phyloP scores from a whole-genome alignment of 1,140 invertebrate species.

The Delia radicum region DNA sequence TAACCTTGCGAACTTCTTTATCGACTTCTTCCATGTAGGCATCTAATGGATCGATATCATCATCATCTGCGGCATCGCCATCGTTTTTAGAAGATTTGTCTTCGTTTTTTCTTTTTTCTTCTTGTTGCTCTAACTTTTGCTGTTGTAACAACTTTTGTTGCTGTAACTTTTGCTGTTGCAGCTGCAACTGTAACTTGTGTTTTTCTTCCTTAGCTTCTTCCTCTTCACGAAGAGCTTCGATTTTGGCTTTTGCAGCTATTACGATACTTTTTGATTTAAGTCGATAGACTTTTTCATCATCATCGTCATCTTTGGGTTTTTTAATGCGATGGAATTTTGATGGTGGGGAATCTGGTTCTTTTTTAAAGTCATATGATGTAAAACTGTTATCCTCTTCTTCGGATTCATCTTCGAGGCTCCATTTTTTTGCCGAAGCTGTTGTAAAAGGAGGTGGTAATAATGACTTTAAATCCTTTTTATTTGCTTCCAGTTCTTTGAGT shows the following conservation, averaged over 20 bases:
- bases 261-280: slow-evolving; percentile 58
- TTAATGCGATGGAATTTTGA: slow-evolving; percentile 55
- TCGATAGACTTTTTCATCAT: slow-evolving; percentile 60
- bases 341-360: slow-evolving; percentile 40
- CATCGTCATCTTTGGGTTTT: slow-evolving; percentile 59
- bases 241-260: slow-evolving; percentile 66
- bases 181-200: background rate
- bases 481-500: slow-evolving; percentile 76
- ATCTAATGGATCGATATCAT: slow-evolving; percentile 94
- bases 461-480: slow-evolving; percentile 67
- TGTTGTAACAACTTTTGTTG: background rate
- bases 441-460: slow-evolving; percentile 39
- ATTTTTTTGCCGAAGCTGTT: slow-evolving; percentile 70
- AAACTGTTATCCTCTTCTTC: slow-evolving; percentile 64
- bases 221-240: slow-evolving; percentile 60
- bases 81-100: slow-evolving; percentile 34
- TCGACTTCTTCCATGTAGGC: slow-evolving; percentile 88
- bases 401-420: slow-evolving; percentile 90
- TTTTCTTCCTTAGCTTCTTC: background rate
- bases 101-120: slow-evolving; percentile 21
- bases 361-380: slow-evolving; percentile 35
- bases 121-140: background rate
- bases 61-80: slow-evolving; percentile 57
- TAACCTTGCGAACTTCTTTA: slow-evolving; percentile 88
- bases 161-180: background rate